Conservation (phyloP, 1,140 invertebrate genomes). For the Euura lappo region DNA sequence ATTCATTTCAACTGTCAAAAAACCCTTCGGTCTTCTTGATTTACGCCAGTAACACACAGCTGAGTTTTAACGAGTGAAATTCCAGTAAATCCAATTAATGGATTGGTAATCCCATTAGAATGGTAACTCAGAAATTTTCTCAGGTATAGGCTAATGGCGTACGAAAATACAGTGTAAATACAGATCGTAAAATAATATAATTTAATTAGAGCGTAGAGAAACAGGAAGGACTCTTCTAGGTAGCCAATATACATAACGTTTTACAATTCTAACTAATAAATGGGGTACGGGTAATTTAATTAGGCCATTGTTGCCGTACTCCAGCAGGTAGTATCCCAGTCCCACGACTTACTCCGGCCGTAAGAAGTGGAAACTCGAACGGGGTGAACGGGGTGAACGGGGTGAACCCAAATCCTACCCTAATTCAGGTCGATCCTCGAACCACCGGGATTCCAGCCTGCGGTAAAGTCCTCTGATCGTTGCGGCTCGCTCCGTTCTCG, state of each 20-base stretch:
- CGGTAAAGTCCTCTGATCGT: neutral
- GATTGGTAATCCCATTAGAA: neutral
- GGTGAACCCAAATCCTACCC: neutral
- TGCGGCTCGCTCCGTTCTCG: neutral
- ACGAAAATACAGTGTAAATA: neutral
- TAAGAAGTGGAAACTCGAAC: neutral
- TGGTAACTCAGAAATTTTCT: neutral
- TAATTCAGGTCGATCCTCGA: neutral
- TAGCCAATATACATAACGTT: constrained; percentile 6
- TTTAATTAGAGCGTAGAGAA: constrained; percentile 1
- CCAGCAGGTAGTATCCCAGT: neutral
- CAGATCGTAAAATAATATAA: neutral
- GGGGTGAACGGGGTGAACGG: constrained; percentile 16
- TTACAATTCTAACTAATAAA: constrained; percentile 29
- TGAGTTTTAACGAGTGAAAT: neutral
- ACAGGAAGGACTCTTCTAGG: neutral
- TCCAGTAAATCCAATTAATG: neutral
- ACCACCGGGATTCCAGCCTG: neutral
- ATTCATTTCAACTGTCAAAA: neutral
- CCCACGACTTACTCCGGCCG: constrained; percentile 14
- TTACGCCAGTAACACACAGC: neutral
- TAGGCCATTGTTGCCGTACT: neutral
- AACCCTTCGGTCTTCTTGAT: neutral
- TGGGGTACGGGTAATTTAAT: constrained; percentile 1
- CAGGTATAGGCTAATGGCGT: neutral